These are phyloP conservation scores for Hymenopus coronatus DNA, from an alignment of 2,888 invertebrate species.

Conservation along the genomic window DNA sequence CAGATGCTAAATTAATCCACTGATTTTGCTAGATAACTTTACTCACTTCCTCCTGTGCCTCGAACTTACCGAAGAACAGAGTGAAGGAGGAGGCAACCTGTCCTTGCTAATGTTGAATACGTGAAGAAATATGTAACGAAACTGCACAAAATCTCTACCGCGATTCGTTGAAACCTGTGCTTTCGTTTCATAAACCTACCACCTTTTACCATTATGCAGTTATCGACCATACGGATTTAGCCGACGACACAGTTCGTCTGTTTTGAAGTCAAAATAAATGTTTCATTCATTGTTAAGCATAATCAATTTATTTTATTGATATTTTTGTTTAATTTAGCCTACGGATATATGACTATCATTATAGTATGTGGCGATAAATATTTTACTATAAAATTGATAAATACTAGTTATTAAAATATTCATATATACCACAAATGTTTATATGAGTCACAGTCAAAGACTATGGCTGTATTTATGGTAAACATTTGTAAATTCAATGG, in stretches of 20 bases:
- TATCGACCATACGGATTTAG: slow-evolving; percentile 48
- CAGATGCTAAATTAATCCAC: background rate
- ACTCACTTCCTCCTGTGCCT: slow-evolving; percentile 39
- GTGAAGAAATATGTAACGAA: background rate
- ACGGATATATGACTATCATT: background rate
- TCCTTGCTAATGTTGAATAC: slow-evolving; percentile 11
- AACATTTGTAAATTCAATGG: slow-evolving; percentile 87
- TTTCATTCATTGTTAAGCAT: background rate
- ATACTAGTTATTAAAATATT: background rate
- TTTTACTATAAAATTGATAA: background rate
- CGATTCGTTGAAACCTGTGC: slow-evolving; percentile 17
- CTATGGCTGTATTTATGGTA: slow-evolving; percentile 86
- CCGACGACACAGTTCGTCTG: slow-evolving; percentile 37
- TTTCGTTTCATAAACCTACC: slow-evolving; percentile 41
- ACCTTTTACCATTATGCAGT: slow-evolving; percentile 38
- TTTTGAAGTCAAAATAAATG: background rate
- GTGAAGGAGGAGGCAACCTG: slow-evolving; percentile 45
- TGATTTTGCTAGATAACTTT: slow-evolving; percentile 22
- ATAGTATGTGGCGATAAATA: background rate
- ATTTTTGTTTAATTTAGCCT: background rate
- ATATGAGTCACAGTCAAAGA: slow-evolving; percentile 38
- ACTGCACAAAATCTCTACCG: background rate
- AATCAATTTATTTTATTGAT: background rate
- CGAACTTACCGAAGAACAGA: slow-evolving; percentile 72
- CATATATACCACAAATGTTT: background rate